These are phyloP conservation scores for Meloe dianella DNA, from an alignment of 2,888 invertebrate species.

Conservation along the genomic window DNA sequence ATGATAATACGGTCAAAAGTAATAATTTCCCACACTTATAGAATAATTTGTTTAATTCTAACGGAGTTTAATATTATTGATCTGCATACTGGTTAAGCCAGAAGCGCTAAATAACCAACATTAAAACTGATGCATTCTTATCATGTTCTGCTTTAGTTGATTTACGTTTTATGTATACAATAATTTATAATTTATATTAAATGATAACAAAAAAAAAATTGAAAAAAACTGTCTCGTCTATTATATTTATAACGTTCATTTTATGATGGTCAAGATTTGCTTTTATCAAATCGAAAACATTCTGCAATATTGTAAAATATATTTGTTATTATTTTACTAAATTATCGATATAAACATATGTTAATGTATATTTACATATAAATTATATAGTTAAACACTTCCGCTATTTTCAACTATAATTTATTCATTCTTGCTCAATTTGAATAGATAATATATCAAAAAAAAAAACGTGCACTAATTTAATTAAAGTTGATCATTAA, in stretches of 20 bases:
- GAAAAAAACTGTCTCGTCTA: too few species aligned
- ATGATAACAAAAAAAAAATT: background rate
- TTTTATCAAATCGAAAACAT: background rate
- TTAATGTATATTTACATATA: background rate
- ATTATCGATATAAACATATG: background rate
- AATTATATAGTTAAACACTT: background rate
- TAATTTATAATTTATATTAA: background rate
- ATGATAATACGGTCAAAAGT: slow-evolving; percentile 19
- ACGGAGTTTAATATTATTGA: slow-evolving; percentile 33
- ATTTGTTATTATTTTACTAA: background rate
- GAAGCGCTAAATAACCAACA: slow-evolving; percentile 29
- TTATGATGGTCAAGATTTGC: background rate
- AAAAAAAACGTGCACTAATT: background rate
- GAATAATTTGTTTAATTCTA: slow-evolving; percentile 38
- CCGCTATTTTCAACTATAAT: background rate
- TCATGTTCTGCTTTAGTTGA: slow-evolving; percentile 37
- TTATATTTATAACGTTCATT: too few species aligned
- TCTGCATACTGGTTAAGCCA: slow-evolving; percentile 42
- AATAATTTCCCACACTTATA: slow-evolving; percentile 36
- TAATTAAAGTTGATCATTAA: slow-evolving; percentile 1
- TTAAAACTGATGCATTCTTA: slow-evolving; percentile 42
- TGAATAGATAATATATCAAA: background rate
- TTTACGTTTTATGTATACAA: slow-evolving; percentile 35
- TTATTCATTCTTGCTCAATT: background rate
- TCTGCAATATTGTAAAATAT: background rate